Base-by-base conservation (phyloP, 1,140 invertebrate genomes). In the Heliconius congener region DNA sequence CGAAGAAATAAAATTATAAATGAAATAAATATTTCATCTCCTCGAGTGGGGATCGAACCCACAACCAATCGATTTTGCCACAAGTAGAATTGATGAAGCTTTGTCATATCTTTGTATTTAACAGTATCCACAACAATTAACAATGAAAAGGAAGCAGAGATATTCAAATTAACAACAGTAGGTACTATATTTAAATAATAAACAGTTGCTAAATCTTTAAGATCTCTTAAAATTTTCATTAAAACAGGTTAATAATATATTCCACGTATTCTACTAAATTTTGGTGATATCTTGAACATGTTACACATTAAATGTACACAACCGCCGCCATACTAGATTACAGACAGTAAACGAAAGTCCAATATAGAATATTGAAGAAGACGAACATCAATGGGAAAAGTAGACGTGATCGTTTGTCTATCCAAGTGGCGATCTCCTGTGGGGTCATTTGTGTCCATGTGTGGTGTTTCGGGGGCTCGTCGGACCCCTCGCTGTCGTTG, bases 361-460 rank as follows among this genome's bases (percentile, higher is more conserved):
- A 98, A 85, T 98, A 98, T 71, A 98, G 95, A 71, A 97, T 94
- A 86, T 98, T 98, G 87, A 98, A 98, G 70, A 98, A 95, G 1
- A 98, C 84, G 88, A 98, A 98, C 1, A 96, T 92, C 2, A 96
- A 85, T 0, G 98, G 98, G 88, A 98, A 98, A 3, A 97, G 91
- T 23, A 97, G 94, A 46, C 98, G 95, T 37, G 97, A 97, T 13
- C 97, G 95, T 84, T 95, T 96, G 91, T 98, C 98, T 70, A 98
- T 98, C 97, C 97, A 98, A 66, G 97, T 97, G 75, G 97, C 97
- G 57, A 98, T 98, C 90, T 98, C 97, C 84, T 98, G 97, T 0
- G 97, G 97, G 2, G 97, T 98, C 96, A 98, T 97, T 4, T 97
- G 97, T 18, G 97, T 97, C 95, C 97, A 97, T 34, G 95, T 95